Percentiles rank a stretch among this genome's conserved stretches.
These are phyloP conservation scores for Drosophila orena DNA, from an alignment of 1,140 invertebrate genomes.

Conservation along the genomic window DNA sequence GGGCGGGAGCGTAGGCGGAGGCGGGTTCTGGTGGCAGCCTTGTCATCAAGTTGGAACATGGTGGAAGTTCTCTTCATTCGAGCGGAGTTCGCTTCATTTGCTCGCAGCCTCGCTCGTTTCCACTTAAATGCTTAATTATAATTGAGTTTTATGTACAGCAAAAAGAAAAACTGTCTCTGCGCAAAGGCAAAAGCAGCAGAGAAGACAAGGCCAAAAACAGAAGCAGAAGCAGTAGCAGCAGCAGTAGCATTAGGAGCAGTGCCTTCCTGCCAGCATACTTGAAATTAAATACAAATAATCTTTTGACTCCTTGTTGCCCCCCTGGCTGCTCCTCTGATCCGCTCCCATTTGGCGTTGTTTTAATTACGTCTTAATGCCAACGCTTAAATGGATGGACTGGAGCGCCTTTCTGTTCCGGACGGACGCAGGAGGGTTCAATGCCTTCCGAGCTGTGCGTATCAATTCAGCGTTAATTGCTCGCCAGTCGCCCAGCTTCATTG, in stretches of 20 bases:
- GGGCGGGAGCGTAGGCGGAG: neutral
- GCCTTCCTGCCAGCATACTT: conserved; percentile 58
- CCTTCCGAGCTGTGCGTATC: conserved; percentile 66
- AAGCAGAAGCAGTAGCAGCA: neutral
- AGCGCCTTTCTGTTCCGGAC: conserved; percentile 3
- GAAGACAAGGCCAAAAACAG: too few relatives aligned
- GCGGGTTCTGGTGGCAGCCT: conserved; percentile 2
- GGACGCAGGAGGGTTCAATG: conserved; percentile 49
- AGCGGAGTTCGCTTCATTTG: conserved; percentile 68
- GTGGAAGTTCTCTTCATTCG: neutral
- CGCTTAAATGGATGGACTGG: conserved; percentile 50
- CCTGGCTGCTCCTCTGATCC: neutral
- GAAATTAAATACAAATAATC: conserved; percentile 83
- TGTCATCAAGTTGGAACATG: conserved; percentile 10
- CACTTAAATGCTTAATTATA: conserved; percentile 83
- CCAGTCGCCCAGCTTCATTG: conserved; percentile 15
- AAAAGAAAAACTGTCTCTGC: conserved; percentile 55
- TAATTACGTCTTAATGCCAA: conserved; percentile 82
- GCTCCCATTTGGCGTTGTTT: conserved; percentile 73
- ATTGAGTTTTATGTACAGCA: conserved; percentile 72
- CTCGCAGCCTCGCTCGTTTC: conserved; percentile 61
- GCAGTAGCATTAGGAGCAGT: conserved; percentile 7
- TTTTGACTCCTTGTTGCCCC: conserved; percentile 63
- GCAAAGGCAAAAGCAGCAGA: conserved; percentile 6
- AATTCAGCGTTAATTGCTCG: conserved; percentile 78